Percentiles rank a stretch among this genome's conserved stretches.
These are phyloP conservation scores for Drosophila kanapiae DNA, from an alignment of 1,140 invertebrate genomes.

Conservation along the genomic window DNA sequence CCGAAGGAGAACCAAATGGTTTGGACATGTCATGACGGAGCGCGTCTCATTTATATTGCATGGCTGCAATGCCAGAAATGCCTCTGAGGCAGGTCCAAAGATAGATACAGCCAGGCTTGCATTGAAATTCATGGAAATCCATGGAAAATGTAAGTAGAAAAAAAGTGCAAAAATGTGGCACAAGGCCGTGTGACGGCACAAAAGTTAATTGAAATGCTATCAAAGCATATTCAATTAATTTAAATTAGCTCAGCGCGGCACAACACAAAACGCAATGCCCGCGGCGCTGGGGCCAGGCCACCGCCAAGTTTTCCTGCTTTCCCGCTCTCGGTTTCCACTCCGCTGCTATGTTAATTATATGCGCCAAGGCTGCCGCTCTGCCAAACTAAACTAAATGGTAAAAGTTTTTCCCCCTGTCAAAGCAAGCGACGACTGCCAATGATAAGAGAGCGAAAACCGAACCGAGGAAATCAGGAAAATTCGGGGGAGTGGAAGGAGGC, in stretches of 20 bases:
- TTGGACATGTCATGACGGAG: constrained; percentile 60
- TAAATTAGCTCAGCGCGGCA: constrained; percentile 75
- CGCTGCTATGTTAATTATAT: constrained; percentile 67
- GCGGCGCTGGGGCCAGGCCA: constrained; percentile 20
- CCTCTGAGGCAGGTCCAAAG: constrained; percentile 28
- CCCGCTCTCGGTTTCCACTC: constrained; percentile 41
- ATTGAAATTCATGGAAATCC: constrained; percentile 42
- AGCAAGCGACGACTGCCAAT: constrained; percentile 42
- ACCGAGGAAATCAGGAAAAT: constrained; percentile 1
- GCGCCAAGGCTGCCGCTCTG: constrained; percentile 47
- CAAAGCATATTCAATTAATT: constrained; percentile 84
- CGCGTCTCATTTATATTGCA: constrained; percentile 72
- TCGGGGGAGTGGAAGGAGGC: neutral
- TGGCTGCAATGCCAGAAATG: constrained; percentile 51
- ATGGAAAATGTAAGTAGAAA: constrained; percentile 4
- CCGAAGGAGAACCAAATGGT: constrained; percentile 31
- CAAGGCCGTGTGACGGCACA: constrained; percentile 58
- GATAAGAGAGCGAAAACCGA: constrained; percentile 31
- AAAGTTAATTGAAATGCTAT: constrained; percentile 82
- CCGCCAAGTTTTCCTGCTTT: constrained; percentile 42
- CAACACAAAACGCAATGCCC: constrained; percentile 54
- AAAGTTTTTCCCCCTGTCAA: constrained; percentile 59
- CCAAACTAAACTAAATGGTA: constrained; percentile 54
- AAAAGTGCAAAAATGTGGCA: constrained; percentile 43
- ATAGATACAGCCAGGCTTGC: constrained; percentile 42